A percentile compares a stretch with the other conserved stretches of the same genome.
Evolutionary conservation across 2,113 vertebrate species (phyloP).

Genomic region (Carassius gibelio): DNA sequence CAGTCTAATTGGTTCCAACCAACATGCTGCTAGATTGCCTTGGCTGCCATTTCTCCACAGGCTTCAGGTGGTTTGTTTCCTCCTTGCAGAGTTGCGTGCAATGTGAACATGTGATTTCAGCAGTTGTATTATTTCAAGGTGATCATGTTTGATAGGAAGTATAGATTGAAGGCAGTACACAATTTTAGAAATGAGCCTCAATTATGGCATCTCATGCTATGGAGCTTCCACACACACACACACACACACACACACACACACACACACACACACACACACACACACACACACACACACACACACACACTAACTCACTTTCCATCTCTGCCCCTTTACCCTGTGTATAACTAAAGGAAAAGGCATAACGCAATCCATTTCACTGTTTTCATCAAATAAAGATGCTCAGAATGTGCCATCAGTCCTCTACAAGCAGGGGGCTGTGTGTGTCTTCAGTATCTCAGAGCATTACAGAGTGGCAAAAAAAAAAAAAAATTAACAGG

Average conservation of each 20-base stretch:
- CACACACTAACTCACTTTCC: background rate
- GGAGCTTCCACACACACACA: background rate
- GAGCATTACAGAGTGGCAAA: background rate
- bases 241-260: background rate
- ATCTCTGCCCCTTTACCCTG: background rate
- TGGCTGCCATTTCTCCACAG: background rate
- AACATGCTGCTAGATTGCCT: background rate
- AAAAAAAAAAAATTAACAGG: background rate
- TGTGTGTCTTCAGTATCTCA: background rate
- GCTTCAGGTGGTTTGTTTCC: background rate
- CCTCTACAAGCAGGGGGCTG: slow-evolving; percentile 1
- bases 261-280: background rate
- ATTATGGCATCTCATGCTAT: slow-evolving; percentile 48
- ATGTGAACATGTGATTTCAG: slow-evolving; percentile 4
- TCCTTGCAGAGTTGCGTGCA: slow-evolving; percentile 16
- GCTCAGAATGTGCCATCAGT: background rate
- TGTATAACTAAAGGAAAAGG: background rate
- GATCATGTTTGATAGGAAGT: slow-evolving; percentile 32
- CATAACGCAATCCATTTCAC: background rate
- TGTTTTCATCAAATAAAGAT: background rate
- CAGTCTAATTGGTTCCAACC: background rate
- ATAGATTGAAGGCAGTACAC: slow-evolving; percentile 24
- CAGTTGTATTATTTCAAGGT: slow-evolving; percentile 19
- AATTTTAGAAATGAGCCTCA: slow-evolving; percentile 27
- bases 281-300: background rate